Evolutionary conservation across 2,797 vertebrate species (phyloP), one percentile per base, ranked within the genome.

Genomic region (Triplophysa yarkandensis): DNA sequence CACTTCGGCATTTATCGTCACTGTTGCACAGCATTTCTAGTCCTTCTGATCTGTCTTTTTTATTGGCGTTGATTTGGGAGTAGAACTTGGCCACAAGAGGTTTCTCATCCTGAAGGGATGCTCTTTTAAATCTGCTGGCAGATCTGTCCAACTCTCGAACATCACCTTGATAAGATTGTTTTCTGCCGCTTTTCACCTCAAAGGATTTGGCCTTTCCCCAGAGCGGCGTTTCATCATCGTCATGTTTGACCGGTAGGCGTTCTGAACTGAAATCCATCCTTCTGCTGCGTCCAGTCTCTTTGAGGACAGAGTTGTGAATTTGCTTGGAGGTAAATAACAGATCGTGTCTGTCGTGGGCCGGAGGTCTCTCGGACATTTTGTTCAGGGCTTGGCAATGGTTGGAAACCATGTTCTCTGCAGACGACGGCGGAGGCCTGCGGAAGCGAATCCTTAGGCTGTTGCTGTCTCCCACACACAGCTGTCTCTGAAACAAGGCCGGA

Each of bases 81-180:
- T 89, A 89, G 73, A 85, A 86, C 83, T 90, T 91, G 71, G 89
- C 85, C 78, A 89, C 83, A 19, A 92, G 87, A 44, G 90, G 89
- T 84, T 88, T 86, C 60, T 92, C 92, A 14, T 93, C 91, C 84
- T 91, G 92, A n/a, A 93, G 86, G 0, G 92, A 93, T 43, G 91
- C 92, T 90, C 92, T 87, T 85, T 93, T 93, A 77, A 91, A 87
- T 84, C 84, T 89, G 76, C 86, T 89, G 80, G 86, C 85, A 48
- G 90, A 81, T 79, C 89, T 81, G 50, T 80, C 86, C 68, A 82
- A 79, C 74, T 92, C 91, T 16, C 72, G 76, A 50, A 85, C 54
- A 10, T 93, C 92, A 0, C 91, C 92, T 82, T 93, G 92, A 83
- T 93, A 92, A 71, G 92, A 93, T 83, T 93, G 92, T 80, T 92